Evolutionary conservation across 2,797 vertebrate genomes (phyloP).

Genomic region (Sparidentex hasta): DNA sequence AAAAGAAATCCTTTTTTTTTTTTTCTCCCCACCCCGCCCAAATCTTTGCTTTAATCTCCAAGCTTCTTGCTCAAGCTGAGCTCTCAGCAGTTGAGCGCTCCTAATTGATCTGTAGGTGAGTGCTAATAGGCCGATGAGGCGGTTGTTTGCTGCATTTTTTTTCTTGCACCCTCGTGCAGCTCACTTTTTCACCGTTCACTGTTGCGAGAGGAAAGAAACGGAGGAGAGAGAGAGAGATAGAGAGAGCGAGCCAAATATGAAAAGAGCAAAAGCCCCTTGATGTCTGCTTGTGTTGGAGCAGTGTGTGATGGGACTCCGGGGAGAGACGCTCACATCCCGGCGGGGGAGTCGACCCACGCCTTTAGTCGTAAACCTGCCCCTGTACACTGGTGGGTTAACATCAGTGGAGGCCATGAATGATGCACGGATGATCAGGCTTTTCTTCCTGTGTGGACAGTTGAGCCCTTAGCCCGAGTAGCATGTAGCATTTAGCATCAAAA

Average conservation of each 20-base stretch:
- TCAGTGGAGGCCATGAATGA: constrained; percentile 59
- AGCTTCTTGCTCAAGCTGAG: constrained; percentile 63
- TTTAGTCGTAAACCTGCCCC: constrained; percentile 63
- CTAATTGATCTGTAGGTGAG: constrained; percentile 75
- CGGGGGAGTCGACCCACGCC: constrained; percentile 57
- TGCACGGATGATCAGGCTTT: constrained; percentile 53
- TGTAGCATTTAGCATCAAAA: constrained; percentile 49
- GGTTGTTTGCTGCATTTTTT: constrained; percentile 50
- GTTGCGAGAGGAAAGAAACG: constrained; percentile 48
- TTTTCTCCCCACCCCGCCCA: neutral
- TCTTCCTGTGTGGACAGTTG: constrained; percentile 46
- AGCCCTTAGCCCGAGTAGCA: constrained; percentile 25
- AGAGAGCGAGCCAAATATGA: constrained; percentile 49
- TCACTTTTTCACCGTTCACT: constrained; percentile 21
- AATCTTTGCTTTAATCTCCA: constrained; percentile 66
- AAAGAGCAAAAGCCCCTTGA: constrained; percentile 69
- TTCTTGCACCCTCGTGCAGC: constrained; percentile 40
- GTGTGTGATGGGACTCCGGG: constrained; percentile 73
- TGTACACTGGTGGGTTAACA: constrained; percentile 58
- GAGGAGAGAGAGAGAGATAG: constrained; percentile 12
- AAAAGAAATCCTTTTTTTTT: constrained; percentile 34
- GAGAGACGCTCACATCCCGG: constrained; percentile 75
- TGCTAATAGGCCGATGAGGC: constrained; percentile 69
- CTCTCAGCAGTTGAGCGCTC: constrained; percentile 57
- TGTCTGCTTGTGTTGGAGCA: constrained; percentile 71